Percentiles rank a stretch among this genome's conserved stretches.
phyloP scores from a whole-genome alignment of 2,113 vertebrate genomes.

The Crotalus tigris region DNA sequence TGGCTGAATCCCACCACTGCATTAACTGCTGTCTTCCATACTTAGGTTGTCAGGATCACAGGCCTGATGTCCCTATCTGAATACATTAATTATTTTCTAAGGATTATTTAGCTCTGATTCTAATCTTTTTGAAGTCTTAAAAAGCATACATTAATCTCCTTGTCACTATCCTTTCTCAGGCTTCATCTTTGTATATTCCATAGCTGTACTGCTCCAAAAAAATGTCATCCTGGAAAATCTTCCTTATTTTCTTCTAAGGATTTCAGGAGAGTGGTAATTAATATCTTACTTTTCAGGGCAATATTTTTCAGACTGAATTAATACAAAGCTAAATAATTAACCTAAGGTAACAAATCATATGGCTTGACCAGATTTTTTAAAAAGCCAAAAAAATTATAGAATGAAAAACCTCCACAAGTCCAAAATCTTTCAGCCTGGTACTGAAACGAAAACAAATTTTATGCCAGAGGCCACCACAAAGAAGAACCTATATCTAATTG shows the following conservation, averaged over 20 bases:
- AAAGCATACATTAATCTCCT: background rate
- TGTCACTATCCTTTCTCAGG: background rate
- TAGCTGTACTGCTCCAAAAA: too few relatives aligned
- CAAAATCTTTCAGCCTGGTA: background rate
- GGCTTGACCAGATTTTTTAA: background rate
- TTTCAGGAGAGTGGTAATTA: background rate
- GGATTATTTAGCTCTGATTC: background rate
- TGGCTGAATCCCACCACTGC: too few relatives aligned
- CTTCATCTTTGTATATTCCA: background rate
- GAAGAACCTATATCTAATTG: background rate
- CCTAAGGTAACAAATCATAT: too few relatives aligned
- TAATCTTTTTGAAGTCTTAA: background rate
- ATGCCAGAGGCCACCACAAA: background rate
- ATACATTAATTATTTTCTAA: background rate
- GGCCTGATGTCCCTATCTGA: background rate
- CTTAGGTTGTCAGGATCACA: background rate
- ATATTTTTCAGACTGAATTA: background rate
- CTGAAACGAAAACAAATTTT: background rate
- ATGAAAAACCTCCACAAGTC: background rate
- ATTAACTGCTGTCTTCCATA: background rate
- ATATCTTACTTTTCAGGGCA: background rate
- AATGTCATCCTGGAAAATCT: background rate
- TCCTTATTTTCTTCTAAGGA: background rate
- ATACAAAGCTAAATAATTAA: background rate
- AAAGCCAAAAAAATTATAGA: background rate